Percentiles rank a stretch among this genome's conserved stretches.
These are phyloP conservation scores for Pyrrhia umbra DNA, from an alignment of 2,888 invertebrate species.

Conservation along the genomic window DNA sequence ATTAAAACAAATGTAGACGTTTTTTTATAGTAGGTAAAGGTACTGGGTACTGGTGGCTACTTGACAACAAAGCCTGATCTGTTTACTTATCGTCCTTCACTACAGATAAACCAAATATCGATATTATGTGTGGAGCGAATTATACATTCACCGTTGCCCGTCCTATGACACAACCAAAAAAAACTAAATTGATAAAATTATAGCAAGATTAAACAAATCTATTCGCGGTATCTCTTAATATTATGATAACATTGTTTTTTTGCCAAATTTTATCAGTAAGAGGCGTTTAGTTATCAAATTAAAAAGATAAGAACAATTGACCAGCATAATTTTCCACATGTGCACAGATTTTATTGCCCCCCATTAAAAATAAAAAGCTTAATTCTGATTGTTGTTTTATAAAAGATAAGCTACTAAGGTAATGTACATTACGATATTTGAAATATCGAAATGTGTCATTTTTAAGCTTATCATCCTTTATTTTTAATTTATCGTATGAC, in stretches of 20 bases:
- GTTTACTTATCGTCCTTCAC: conserved; percentile 44
- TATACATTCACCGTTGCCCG: conserved; percentile 32
- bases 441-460: too few relatives aligned
- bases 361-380: conserved; percentile 30
- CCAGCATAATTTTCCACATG: conserved; percentile 23
- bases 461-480: too few relatives aligned
- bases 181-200: conserved; percentile 44
- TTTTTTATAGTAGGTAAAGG: conserved; percentile 48
- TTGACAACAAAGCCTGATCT: conserved; percentile 52
- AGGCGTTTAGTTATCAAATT: conserved; percentile 18
- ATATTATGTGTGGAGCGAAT: background rate
- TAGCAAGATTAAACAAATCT: conserved; percentile 47
- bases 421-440: too few relatives aligned
- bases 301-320: conserved; percentile 46
- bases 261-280: conserved; percentile 61
- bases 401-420: conserved; percentile 29
- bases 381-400: conserved; percentile 28
- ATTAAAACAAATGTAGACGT: conserved; percentile 27
- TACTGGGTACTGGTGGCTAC: conserved; percentile 26
- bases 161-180: conserved; percentile 25
- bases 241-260: conserved; percentile 63
- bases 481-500: too few relatives aligned
- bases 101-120: conserved; percentile 52
- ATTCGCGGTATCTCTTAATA: conserved; percentile 54
- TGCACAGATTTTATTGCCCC: conserved; percentile 55